Evolutionary conservation across 2,113 vertebrate species (phyloP), one percentile per base, ranked within the genome.

Genomic region (Polyodon spathula): DNA sequence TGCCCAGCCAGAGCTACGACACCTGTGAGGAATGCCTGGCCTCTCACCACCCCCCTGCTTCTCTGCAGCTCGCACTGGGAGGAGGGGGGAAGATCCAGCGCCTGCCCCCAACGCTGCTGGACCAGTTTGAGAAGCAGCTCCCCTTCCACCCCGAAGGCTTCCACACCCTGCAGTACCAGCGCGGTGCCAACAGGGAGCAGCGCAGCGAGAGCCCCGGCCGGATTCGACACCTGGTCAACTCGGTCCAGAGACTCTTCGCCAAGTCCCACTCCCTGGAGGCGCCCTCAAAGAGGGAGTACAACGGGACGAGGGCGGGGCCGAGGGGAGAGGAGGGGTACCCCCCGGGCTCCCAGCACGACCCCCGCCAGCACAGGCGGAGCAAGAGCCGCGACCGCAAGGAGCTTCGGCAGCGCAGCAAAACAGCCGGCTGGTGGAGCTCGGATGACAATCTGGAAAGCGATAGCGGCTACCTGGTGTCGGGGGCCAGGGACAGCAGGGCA

Each of bases 391-490:
- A 83, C 85, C 73, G 87, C 80, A 67, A 89, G 81, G 82, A 87
- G 69, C 76, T 92, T 55, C 88, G 93, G 54, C 95, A 96, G 63
- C 92, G 93, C 61, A 85, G 91, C 85, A 88, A 92, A 79, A 84
- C 91, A 8, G 81, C 93, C 14, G 96, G 96, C 68, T 98, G 96
- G 96, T 99, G 96, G 96, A 98, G 96, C 80, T 98, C 96, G 0
- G 96, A 99, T 0, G 96, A 99, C 80, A 99, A 99, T 84, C 78
- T 99, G 81, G 96, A 98, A 83, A 98, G 95, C 6, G 96, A 99
- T 73, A 99, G 94, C 63, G 94, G 96, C 83, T 97, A 90, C 76
- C 81, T 97, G 74, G 90, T 91, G 74, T 84, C 88, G 0, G 80
- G 70, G 2, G 78, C 71, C 17, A 57, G 46, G 51, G 67, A 56